These are phyloP conservation scores for Zophobas atratus DNA, from an alignment of 1,140 invertebrate genomes.

Conservation along the genomic window DNA sequence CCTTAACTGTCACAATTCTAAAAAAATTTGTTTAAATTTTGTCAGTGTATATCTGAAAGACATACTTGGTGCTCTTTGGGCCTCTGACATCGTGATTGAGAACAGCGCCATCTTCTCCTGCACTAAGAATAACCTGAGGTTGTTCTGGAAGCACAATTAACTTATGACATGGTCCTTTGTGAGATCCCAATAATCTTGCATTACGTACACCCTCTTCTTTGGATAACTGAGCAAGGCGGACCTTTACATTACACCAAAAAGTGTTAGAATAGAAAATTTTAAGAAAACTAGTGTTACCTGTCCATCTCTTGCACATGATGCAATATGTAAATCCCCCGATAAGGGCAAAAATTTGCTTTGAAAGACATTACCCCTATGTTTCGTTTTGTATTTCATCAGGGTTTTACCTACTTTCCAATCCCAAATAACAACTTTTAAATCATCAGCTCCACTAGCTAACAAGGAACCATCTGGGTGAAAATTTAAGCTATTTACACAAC, in stretches of 20 bases:
- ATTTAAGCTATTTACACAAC: conserved; percentile 94
- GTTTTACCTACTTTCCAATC: conserved; percentile 86
- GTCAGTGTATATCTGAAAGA: conserved; percentile 4
- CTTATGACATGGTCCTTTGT: conserved; percentile 85
- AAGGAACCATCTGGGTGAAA: conserved; percentile 86
- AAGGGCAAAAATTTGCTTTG: conserved; percentile 82
- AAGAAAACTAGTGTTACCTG: conserved; percentile 74
- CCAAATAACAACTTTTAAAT: conserved; percentile 87
- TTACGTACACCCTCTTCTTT: conserved; percentile 69
- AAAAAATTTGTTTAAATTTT: conserved; percentile 57
- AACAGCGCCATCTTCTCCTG: conserved; percentile 90
- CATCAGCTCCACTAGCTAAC: conserved; percentile 92
- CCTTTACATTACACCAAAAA: conserved; percentile 60
- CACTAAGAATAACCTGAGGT: conserved; percentile 86
- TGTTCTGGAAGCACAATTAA: conserved; percentile 81
- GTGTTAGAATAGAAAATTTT: neutral
- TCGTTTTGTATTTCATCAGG: conserved; percentile 79
- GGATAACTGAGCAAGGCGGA: conserved; percentile 69
- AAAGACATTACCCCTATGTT: conserved; percentile 91
- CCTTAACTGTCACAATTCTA: conserved; percentile 79
- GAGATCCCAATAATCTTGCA: conserved; percentile 78
- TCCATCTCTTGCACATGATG: conserved; percentile 91
- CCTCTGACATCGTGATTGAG: conserved; percentile 87
- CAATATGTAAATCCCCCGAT: conserved; percentile 85
- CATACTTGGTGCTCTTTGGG: conserved; percentile 76